Conservation (phyloP, 2,888 invertebrate genomes). For the Gari tellinella region DNA sequence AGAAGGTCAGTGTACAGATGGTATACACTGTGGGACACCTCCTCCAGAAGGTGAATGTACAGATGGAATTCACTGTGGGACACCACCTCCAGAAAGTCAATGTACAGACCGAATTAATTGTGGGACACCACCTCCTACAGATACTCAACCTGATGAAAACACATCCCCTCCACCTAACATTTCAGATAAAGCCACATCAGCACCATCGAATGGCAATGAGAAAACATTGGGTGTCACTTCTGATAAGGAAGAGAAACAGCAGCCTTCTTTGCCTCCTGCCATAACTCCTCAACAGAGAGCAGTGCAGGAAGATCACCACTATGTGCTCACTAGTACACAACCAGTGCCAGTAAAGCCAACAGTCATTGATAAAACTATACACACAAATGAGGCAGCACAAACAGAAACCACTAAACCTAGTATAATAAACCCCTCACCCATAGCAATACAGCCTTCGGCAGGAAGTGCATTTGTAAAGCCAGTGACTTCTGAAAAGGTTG, state of each 20-base stretch:
- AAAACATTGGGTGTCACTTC: not conserved
- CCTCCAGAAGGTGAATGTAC: slow-evolving; percentile 25
- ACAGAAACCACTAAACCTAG: slow-evolving; percentile 3
- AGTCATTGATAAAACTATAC: not conserved
- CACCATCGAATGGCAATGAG: slow-evolving; percentile 2
- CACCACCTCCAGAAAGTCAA: slow-evolving; percentile 38
- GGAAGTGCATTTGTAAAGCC: slow-evolving; percentile 22
- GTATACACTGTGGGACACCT: slow-evolving; percentile 55
- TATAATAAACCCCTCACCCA: slow-evolving; percentile 24
- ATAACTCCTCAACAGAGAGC: slow-evolving; percentile 52
- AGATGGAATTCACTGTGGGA: slow-evolving; percentile 35
- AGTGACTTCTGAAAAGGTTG: no score
- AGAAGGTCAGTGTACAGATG: slow-evolving; percentile 52
- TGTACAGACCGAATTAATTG: slow-evolving; percentile 61
- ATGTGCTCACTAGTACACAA: slow-evolving; percentile 34
- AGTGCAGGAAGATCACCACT: slow-evolving; percentile 56
- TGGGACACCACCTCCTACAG: slow-evolving; percentile 55
- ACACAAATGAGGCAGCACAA: not conserved
- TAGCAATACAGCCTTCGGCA: slow-evolving; percentile 36
- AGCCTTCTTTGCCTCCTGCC: not conserved
- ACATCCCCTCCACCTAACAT: no score
- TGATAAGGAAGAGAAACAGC: not conserved
- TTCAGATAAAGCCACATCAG: not conserved
- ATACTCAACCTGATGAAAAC: slow-evolving; percentile 10
- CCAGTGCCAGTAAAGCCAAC: slow-evolving; percentile 22